Evolutionary conservation across 2,888 invertebrate species (phyloP).

Genomic region (Tetramorium bicarinatum): DNA sequence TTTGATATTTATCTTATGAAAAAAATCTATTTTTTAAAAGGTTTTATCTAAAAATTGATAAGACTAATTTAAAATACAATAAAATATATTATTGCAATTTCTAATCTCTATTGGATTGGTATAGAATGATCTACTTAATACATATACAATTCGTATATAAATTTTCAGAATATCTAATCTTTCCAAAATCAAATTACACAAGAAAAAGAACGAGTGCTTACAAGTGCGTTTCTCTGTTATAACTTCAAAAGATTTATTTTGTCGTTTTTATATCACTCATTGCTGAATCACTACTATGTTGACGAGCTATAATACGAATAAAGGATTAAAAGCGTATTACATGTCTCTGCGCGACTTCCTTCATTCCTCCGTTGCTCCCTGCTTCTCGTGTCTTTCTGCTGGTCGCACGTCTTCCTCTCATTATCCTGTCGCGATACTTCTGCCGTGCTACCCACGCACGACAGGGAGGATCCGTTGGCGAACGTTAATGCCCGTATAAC

Average conservation of each 20-base stretch:
- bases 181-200: not conserved
- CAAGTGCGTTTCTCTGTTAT: not conserved
- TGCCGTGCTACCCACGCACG: conserved; percentile 63
- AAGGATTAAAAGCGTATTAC: conserved; percentile 5
- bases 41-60: not conserved
- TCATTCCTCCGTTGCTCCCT: not conserved
- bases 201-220: not conserved
- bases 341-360: not conserved
- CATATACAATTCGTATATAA: not conserved
- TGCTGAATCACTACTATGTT: no score
- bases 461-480: conserved; percentile 67
- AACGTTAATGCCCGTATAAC: conserved; percentile 77
- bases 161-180: not conserved
- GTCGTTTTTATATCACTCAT: not conserved
- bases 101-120: not conserved
- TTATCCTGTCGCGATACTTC: conserved; percentile 63
- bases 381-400: not conserved
- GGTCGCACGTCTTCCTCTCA: conserved; percentile 62
- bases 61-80: not conserved
- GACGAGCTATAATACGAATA: not conserved
- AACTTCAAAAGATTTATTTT: not conserved
- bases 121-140: not conserved
- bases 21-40: not conserved
- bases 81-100: not conserved
- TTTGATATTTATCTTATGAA: not conserved